Conservation (phyloP, 2,888 invertebrate genomes). For the Drosophila buzzatii region DNA sequence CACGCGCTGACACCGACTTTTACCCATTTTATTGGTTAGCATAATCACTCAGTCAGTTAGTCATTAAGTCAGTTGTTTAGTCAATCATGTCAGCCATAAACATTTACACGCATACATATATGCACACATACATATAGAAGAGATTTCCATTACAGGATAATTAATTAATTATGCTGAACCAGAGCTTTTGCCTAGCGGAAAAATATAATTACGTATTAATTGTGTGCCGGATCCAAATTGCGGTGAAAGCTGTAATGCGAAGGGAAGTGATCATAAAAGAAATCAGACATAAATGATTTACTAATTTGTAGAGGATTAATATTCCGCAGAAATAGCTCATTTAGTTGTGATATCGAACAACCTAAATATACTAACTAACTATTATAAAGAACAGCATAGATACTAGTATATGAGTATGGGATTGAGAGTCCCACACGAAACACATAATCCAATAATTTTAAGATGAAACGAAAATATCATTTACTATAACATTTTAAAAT, state of each 20-base stretch:
- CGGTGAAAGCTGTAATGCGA: neutral
- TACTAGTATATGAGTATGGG: neutral
- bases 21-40: slow-evolving; percentile 27
- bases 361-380: neutral
- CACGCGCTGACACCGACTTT: slow-evolving; percentile 67
- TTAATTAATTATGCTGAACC: slow-evolving; percentile 51
- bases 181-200: slow-evolving; percentile 1
- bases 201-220: slow-evolving; percentile 25
- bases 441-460: too few species aligned
- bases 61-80: slow-evolving; percentile 38
- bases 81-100: slow-evolving; percentile 48
- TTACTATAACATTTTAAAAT: too few species aligned
- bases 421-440: too few species aligned
- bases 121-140: neutral
- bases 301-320: neutral
- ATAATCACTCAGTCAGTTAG: slow-evolving; percentile 40
- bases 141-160: slow-evolving; percentile 38
- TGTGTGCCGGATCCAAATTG: slow-evolving; percentile 1
- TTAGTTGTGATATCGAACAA: neutral
- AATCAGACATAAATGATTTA: neutral
- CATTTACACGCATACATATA: neutral
- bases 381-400: neutral
- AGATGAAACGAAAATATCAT: too few species aligned
- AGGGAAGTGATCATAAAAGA: neutral
- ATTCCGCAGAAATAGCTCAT: neutral